Percentiles rank a stretch among this genome's conserved stretches.
These are phyloP conservation scores for Amphimallon solstitiale DNA, from an alignment of 2,888 invertebrate genomes.

Conservation along the genomic window DNA sequence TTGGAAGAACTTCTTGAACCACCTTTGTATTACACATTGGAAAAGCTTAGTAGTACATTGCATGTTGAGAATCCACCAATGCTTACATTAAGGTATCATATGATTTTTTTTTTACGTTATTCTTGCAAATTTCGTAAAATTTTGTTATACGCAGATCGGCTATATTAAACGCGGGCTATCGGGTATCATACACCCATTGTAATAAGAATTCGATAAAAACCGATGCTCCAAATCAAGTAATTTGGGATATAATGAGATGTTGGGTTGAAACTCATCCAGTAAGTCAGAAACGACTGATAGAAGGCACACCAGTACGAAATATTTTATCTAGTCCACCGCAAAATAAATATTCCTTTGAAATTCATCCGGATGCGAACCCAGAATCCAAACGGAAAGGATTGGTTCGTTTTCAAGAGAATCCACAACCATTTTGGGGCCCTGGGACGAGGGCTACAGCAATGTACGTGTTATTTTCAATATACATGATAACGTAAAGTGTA, in stretches of 20 bases:
- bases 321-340: constrained; percentile 69
- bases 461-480: constrained; percentile 64
- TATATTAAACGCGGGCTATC: constrained; percentile 86
- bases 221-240: constrained; percentile 81
- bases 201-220: constrained; percentile 91
- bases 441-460: constrained; percentile 83
- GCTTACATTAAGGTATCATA: constrained; percentile 71
- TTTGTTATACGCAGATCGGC: constrained; percentile 77
- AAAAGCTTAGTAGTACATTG: constrained; percentile 78
- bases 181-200: constrained; percentile 93
- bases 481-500: neutral
- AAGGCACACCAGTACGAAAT: constrained; percentile 65
- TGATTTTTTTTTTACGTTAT: constrained; percentile 7
- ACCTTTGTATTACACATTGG: constrained; percentile 89
- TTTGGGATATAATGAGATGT: constrained; percentile 93
- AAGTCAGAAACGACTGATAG: constrained; percentile 68
- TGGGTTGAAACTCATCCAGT: constrained; percentile 80
- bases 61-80: constrained; percentile 79
- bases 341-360: constrained; percentile 65
- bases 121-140: neutral
- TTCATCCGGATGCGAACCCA: constrained; percentile 82
- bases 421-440: constrained; percentile 90
- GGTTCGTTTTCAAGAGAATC: constrained; percentile 88
- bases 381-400: constrained; percentile 76
- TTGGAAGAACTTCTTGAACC: constrained; percentile 83